These are phyloP conservation scores for Drosophila recens DNA, from an alignment of 2,888 invertebrate genomes.

Conservation along the genomic window DNA sequence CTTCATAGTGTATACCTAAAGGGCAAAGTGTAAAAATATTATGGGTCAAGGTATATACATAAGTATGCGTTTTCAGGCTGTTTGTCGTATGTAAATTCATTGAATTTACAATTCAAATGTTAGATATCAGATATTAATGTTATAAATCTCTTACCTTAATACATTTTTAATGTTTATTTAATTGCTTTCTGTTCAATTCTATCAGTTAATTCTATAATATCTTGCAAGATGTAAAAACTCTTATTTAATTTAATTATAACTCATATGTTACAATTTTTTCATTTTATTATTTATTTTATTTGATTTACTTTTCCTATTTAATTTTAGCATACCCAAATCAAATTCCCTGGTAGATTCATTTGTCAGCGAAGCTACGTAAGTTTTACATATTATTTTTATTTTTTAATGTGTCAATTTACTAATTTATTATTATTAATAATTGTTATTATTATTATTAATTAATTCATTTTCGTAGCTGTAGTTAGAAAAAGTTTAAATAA, in stretches of 20 bases:
- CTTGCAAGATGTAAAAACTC: too few species aligned
- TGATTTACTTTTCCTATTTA: conserved; percentile 34
- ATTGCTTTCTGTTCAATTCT: too few species aligned
- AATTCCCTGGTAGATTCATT: conserved; percentile 79
- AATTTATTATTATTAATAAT: background rate
- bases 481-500: background rate
- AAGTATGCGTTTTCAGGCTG: background rate
- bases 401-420: conserved; percentile 21
- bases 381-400: conserved; percentile 33
- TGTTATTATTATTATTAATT: conserved; percentile 2
- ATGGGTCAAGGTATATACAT: background rate
- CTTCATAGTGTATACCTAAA: conserved; percentile 13
- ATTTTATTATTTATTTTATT: conserved; percentile 13
- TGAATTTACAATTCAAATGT: background rate
- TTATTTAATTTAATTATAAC: background rate
- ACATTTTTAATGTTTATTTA: too few species aligned
- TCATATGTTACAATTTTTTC: background rate
- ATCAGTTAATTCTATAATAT: too few species aligned
- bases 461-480: background rate
- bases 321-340: conserved; percentile 71
- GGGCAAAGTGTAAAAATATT: conserved; percentile 28
- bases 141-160: too few species aligned
- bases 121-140: background rate
- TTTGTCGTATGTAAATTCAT: background rate
- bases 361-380: conserved; percentile 82